These are phyloP conservation scores for Schlechtendalia chinensis DNA, from an alignment of 1,140 invertebrate genomes.

Conservation along the genomic window DNA sequence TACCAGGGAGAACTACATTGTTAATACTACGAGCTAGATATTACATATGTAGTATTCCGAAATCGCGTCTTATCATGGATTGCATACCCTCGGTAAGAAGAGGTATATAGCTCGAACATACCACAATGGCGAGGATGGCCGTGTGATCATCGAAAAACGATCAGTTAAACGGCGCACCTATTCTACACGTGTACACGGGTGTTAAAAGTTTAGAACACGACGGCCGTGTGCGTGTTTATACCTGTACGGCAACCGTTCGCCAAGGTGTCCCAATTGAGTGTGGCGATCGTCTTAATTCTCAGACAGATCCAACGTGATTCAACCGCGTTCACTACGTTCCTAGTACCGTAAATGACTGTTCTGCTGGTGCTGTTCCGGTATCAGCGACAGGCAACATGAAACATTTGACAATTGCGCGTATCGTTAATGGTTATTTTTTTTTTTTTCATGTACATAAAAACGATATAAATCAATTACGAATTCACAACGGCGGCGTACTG, in stretches of 20 bases:
- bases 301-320: conserved; percentile 5
- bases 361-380: neutral
- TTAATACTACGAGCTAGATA: too few relatives aligned
- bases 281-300: neutral
- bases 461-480: neutral
- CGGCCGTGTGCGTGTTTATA: neutral
- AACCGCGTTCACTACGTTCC: neutral
- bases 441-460: too few relatives aligned
- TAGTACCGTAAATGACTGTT: neutral
- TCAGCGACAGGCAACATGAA: neutral
- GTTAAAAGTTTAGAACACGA: neutral
- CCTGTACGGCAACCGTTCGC: conserved; percentile 41
- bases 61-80: too few relatives aligned
- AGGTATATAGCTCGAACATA: too few relatives aligned
- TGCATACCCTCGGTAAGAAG: too few relatives aligned
- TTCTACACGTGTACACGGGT: too few relatives aligned
- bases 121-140: too few relatives aligned
- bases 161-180: too few relatives aligned
- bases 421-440: neutral
- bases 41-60: too few relatives aligned
- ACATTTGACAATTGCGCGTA: neutral
- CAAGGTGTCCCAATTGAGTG: conserved; percentile 5
- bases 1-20: too few relatives aligned
- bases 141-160: too few relatives aligned
- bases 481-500: neutral